These are phyloP conservation scores for Anguilla megastoma DNA, from an alignment of 2,797 vertebrate species.

Conservation along the genomic window DNA sequence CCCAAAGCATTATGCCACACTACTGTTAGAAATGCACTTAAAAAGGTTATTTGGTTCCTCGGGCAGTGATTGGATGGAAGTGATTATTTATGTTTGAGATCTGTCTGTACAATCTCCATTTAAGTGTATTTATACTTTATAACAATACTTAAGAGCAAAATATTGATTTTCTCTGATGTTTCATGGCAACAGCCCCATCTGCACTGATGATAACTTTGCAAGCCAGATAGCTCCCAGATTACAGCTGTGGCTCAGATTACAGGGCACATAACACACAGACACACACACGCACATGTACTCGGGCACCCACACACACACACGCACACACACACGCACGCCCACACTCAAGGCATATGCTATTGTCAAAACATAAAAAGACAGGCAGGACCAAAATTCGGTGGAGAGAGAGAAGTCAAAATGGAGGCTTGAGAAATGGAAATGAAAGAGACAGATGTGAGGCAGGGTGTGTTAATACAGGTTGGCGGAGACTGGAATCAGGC, in stretches of 20 bases:
- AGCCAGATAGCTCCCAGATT: not conserved
- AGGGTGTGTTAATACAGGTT: constrained; percentile 79
- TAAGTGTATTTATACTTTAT: not conserved
- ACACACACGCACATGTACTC: not conserved
- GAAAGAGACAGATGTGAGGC: constrained; percentile 83
- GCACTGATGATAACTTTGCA: not conserved
- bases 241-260: not conserved
- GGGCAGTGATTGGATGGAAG: not conserved
- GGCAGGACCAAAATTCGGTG: constrained; percentile 55
- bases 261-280: constrained; percentile 4
- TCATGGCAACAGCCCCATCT: not conserved
- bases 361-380: constrained; percentile 56
- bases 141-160: not conserved
- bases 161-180: not conserved
- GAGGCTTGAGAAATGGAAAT: constrained; percentile 67
- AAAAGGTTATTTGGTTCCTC: not conserved
- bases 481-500: constrained; percentile 74
- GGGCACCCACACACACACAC: constrained; percentile 35
- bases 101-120: not conserved
- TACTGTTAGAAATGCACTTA: not conserved
- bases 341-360: constrained; percentile 31
- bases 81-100: not conserved
- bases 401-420: constrained; percentile 53
- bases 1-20: not conserved
- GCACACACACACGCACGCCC: constrained; percentile 24